phyloP scores from a whole-genome alignment of 1,140 invertebrate genomes.

The Diorhabda carinulata region DNA sequence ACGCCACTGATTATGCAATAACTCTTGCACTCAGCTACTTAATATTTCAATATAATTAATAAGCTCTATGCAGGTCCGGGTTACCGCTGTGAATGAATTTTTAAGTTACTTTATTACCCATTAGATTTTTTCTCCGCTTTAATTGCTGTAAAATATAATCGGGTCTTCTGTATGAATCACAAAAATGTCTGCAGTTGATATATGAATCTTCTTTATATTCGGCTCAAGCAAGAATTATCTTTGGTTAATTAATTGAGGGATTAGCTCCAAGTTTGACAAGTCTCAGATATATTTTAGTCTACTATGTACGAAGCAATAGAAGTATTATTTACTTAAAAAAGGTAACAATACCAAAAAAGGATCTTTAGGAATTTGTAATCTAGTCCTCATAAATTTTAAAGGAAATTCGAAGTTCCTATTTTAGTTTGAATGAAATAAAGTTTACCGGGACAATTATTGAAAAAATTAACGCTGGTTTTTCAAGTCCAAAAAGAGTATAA shows the following conservation, averaged over 20 bases:
- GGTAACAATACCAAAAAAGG: too few species aligned
- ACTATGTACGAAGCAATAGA: too few species aligned
- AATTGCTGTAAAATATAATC: not conserved
- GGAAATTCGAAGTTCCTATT: too few species aligned
- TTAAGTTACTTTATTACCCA: not conserved
- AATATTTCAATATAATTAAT: constrained; percentile 12
- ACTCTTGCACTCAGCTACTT: constrained; percentile 8
- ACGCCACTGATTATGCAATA: not conserved
- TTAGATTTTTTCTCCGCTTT: not conserved
- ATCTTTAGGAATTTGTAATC: too few species aligned
- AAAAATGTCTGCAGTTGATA: not conserved
- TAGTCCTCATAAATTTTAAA: too few species aligned
- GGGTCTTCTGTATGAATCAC: not conserved
- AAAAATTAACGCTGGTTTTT: too few species aligned
- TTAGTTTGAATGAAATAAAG: too few species aligned
- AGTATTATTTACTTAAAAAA: too few species aligned
- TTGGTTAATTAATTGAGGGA: not conserved
- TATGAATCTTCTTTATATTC: not conserved
- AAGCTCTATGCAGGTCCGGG: constrained; percentile 2
- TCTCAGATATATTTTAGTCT: not conserved
- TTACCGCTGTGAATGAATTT: constrained; percentile 8
- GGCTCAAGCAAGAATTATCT: not conserved
- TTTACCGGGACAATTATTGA: too few species aligned
- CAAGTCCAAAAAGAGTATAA: too few species aligned
- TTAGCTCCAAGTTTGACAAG: not conserved